These are phyloP conservation scores for Agriopis marginaria DNA, from an alignment of 2,888 invertebrate genomes.

Conservation along the genomic window DNA sequence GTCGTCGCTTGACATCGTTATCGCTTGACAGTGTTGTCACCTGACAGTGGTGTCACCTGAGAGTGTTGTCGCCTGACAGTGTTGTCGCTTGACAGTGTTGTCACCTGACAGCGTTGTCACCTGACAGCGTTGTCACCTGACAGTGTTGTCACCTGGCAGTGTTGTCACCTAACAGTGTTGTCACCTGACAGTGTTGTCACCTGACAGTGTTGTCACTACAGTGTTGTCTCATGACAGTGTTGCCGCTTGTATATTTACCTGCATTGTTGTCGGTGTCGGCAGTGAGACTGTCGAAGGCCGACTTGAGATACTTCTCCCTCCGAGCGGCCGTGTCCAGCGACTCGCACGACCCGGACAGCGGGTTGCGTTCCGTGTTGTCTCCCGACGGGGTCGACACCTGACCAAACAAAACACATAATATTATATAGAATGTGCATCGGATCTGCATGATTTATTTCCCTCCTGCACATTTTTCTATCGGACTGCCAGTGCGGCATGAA, in stretches of 20 bases:
- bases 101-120: not conserved
- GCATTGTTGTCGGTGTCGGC: conserved; percentile 81
- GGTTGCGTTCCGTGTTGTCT: conserved; percentile 92
- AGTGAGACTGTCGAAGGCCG: conserved; percentile 90
- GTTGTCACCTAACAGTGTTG: no score
- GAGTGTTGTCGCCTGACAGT: not conserved
- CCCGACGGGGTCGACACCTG: conserved; percentile 93
- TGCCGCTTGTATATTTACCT: conserved; percentile 48
- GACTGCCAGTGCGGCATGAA: no score
- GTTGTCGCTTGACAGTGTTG: not conserved
- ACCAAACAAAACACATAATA: rapidly evolving
- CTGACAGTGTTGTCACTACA: no score
- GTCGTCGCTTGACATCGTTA: no score
- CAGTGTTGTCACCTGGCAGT: no score
- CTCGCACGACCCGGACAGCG: conserved; percentile 92
- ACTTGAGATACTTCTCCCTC: conserved; percentile 88
- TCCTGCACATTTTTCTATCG: no score
- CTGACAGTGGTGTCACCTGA: not conserved
- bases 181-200: no score
- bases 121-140: no score
- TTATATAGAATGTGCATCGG: no score
- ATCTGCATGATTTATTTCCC: no score
- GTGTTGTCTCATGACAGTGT: not conserved
- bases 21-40: not conserved
- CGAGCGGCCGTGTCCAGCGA: conserved; percentile 86